These are phyloP conservation scores for Dicaeum eximium DNA, from an alignment of 2,113 vertebrate genomes.

Conservation along the genomic window DNA sequence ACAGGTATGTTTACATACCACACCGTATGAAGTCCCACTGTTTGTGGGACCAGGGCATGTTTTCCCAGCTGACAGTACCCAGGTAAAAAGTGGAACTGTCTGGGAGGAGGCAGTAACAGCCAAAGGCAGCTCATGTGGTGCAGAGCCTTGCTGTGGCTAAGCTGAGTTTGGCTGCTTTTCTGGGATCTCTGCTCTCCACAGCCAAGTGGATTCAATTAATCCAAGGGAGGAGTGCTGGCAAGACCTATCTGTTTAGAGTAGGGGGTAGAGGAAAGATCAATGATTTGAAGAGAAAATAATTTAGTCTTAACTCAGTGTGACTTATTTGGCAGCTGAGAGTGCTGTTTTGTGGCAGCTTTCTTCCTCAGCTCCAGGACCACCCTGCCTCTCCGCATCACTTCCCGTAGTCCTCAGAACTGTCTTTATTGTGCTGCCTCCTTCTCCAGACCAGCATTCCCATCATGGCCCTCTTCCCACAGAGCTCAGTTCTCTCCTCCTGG, in stretches of 20 bases:
- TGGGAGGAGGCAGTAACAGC: neutral
- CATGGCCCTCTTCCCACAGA: neutral
- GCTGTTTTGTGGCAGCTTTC: constrained; percentile 1
- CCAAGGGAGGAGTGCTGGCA: constrained; percentile 13
- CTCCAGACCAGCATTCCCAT: neutral
- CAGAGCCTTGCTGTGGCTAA: neutral
- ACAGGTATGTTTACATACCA: neutral
- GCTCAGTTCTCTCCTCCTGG: neutral
- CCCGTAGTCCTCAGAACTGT: neutral
- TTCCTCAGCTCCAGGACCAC: neutral
- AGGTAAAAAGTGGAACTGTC: neutral
- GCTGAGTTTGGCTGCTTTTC: neutral
- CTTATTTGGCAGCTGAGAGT: constrained; percentile 2
- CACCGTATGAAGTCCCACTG: neutral
- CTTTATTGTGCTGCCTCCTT: neutral
- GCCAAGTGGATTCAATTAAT: constrained; percentile 13
- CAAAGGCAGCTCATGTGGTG: neutral
- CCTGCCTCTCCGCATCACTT: neutral
- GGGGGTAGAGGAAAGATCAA: neutral
- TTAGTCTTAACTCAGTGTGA: neutral
- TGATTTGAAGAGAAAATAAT: neutral
- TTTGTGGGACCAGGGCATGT: neutral
- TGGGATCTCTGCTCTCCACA: neutral
- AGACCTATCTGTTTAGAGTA: neutral
- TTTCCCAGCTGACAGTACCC: neutral